A percentile compares a stretch with the other conserved stretches of the same genome.
phyloP scores from a whole-genome alignment of 2,888 invertebrate species.

The Pardosa pseudoannulata region DNA sequence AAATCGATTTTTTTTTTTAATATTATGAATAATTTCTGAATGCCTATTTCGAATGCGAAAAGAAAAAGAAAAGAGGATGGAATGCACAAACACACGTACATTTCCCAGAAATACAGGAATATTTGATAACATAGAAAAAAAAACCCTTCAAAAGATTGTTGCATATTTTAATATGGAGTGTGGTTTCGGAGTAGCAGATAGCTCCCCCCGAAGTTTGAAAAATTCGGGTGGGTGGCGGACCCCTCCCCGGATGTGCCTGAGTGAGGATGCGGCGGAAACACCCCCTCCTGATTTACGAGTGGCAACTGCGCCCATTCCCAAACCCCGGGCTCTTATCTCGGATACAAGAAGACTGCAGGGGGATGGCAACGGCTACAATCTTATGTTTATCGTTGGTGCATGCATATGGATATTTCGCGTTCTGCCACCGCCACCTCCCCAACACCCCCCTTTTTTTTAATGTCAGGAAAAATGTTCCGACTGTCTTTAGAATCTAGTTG shows the following conservation, averaged over 20 bases:
- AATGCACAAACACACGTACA: no score
- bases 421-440: no score
- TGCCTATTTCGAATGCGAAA: neutral
- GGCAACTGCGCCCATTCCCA: neutral
- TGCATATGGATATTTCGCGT: no score
- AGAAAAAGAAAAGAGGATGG: no score
- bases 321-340: neutral
- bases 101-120: no score
- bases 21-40: no score
- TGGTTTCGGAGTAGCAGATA: neutral
- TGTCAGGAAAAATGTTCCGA: no score
- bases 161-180: constrained; percentile 7
- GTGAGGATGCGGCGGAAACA: constrained; percentile 49
- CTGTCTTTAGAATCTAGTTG: no score
- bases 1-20: no score
- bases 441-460: no score
- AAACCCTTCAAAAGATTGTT: neutral
- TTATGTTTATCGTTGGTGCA: no score
- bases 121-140: no score
- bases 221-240: constrained; percentile 56
- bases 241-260: constrained; percentile 28
- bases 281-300: constrained; percentile 54
- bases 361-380: neutral
- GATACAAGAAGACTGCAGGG: neutral
- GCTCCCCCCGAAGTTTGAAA: neutral